phyloP scores from a whole-genome alignment of 2,113 vertebrate species.

The Leptobrachium ailaonicum region DNA sequence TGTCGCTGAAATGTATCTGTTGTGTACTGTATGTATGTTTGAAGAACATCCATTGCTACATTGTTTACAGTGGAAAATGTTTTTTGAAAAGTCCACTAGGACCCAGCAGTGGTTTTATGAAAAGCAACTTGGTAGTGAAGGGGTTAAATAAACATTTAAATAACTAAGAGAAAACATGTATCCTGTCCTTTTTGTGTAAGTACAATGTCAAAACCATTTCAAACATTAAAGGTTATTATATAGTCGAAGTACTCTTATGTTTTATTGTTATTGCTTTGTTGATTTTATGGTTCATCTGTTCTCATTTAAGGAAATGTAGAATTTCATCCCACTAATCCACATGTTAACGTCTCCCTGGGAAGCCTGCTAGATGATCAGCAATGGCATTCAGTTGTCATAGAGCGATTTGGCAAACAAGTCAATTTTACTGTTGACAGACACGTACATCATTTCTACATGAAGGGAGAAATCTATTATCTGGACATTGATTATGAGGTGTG shows the following conservation, averaged over 20 bases:
- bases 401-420: conserved; percentile 74
- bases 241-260: conserved; percentile 3
- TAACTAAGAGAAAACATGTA: too few species aligned
- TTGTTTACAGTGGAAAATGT: too few species aligned
- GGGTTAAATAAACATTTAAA: too few species aligned
- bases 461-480: conserved; percentile 73
- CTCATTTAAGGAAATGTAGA: conserved; percentile 68
- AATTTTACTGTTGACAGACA: conserved; percentile 91
- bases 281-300: conserved; percentile 51
- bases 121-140: too few species aligned
- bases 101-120: too few species aligned
- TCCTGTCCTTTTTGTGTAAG: not conserved
- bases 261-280: conserved; percentile 42
- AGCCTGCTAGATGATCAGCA: conserved; percentile 92
- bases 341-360: conserved; percentile 72
- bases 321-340: conserved; percentile 58
- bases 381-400: conserved; percentile 84
- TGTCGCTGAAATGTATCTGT: too few species aligned
- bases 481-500: conserved; percentile 84
- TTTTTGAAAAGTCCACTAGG: too few species aligned
- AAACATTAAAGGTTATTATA: not conserved
- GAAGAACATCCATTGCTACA: too few species aligned
- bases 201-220: not conserved
- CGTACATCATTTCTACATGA: conserved; percentile 72
- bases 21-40: too few species aligned